Conservation (phyloP, 2,888 invertebrate genomes). For the Hypercompe scribonia region DNA sequence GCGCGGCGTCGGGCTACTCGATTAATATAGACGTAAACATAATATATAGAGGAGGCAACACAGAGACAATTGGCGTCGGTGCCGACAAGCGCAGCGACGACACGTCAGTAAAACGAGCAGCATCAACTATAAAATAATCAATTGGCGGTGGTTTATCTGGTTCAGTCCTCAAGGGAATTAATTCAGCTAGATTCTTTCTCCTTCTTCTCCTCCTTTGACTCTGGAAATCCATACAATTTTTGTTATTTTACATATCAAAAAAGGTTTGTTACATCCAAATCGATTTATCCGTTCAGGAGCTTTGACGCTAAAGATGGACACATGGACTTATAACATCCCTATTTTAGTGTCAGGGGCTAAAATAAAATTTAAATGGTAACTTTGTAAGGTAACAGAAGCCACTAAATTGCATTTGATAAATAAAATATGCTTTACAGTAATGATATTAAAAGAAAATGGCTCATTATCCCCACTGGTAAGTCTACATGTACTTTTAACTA, state of each 20-base stretch:
- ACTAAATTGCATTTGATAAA: neutral
- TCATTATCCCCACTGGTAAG: neutral
- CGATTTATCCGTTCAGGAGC: too few relatives aligned
- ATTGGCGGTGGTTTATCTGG: slow-evolving; percentile 85
- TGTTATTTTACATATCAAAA: neutral
- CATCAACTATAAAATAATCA: slow-evolving; percentile 83
- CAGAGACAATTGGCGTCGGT: slow-evolving; percentile 53
- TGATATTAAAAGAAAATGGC: neutral
- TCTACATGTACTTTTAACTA: too few relatives aligned
- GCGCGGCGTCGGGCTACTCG: slow-evolving; percentile 68
- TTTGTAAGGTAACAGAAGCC: neutral
- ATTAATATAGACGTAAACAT: slow-evolving; percentile 63
- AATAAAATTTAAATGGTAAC: neutral
- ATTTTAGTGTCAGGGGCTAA: too few relatives aligned
- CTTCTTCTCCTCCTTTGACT: slow-evolving; percentile 90
- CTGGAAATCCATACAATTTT: slow-evolving; percentile 73
- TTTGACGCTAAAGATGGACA: too few relatives aligned
- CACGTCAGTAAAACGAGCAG: slow-evolving; percentile 51
- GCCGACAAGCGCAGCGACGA: slow-evolving; percentile 58
- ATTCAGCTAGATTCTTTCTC: slow-evolving; percentile 91
- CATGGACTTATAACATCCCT: too few relatives aligned
- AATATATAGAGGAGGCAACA: slow-evolving; percentile 79
- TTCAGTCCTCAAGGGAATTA: slow-evolving; percentile 76
- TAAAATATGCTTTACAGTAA: neutral
- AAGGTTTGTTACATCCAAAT: too few relatives aligned